Evolutionary conservation across 2,113 vertebrate genomes (phyloP), one percentile per base, ranked within the genome.

Genomic region (Saimiri boliviensis): DNA sequence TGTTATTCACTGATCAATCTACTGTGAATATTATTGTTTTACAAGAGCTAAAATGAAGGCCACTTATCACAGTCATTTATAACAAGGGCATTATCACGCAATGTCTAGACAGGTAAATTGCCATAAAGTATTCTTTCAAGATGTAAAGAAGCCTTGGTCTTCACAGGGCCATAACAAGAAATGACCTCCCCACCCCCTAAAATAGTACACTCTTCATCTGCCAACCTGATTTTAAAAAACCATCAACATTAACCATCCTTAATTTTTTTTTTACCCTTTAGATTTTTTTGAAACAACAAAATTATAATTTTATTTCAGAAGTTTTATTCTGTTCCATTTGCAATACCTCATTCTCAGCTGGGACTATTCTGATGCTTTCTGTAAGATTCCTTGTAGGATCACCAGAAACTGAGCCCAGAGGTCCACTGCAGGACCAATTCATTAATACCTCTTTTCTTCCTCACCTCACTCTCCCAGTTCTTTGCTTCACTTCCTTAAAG

Each of bases 401-500:
- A 42, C 5, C 7, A 30, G 9, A 68, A 83, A 45, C 3, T 60
- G 32, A 83, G 68, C 32, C 17, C 7, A 45, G 21, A 4, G 23
- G 23, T 11, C 6, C 10, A 21, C 6, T 63, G 35, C n/a, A 66
- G 19, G 42, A 56, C 9, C 0, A 66, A 2, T 0, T 25, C 10
- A 66, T 35, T 11, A 19, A 8, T 1, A 30, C 0, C 8, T 56
- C 20, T 60, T 89, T 63, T 66, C 2, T 86, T 66, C 32, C 30
- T 12, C n/a, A 45, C 35, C 8, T 82, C 21, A 23, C 8, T 45
- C 63, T 68, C 27, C 32, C 42, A 71, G 1, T 63, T 4, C 60
- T 92, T 71, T 9, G 23, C 14, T 91, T 11, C 52, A n/a, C 14
- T 89, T 79, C 10, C 5, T 21, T n/a, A 83, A 83, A 27, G 19